Evolutionary conservation across 35 echinoderm and acorn worm genomes (phyloP), one percentile per base, ranked within the genome.

Genomic region (Patiria miniata): DNA sequence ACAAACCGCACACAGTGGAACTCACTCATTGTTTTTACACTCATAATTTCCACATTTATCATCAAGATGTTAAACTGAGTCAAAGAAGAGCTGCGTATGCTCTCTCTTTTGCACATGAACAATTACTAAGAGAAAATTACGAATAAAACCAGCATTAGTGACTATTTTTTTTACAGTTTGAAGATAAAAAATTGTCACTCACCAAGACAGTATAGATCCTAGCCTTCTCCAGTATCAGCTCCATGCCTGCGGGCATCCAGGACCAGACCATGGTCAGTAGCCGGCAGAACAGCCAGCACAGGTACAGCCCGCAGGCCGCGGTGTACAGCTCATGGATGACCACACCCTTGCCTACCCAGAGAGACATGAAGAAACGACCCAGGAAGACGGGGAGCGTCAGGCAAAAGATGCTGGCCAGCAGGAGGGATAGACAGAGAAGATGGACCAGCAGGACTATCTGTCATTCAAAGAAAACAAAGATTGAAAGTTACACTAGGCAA

Each of bases 281-380:
- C 81, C 96, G 82, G 37, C 90, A 85, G 2, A 87, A 51, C 57
- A 99, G 47, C 96, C 96, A 99, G 50, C 96, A 99, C 10, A 94
- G 83, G 80, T 99, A 99, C 37, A 99, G 89, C 0, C 96, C 96
- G 77, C 92, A 94, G 8, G 96, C 96, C 39, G 88, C 96, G 33
- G 96, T 99, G 78, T 99, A 99, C 10, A 99, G 90, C 83, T 99
- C 96, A 88, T 99, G 96, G 15, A 91, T 85, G 9, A 85, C 91
- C 51, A 86, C 78, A 8, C 87, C 90, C 10, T 85, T 83, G 61
- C 93, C 96, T 52, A 95, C 83, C 77, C 92, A 87, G 23, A 99
- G 39, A 32, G 81, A 86, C 90, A 99, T 94, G 32, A 99, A 85
- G 29, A 78, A 78, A 18, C 96, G 86, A 40, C 96, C 96, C 39